Conservation (phyloP, 2,797 vertebrate genomes). For the Tangara arthus region DNA sequence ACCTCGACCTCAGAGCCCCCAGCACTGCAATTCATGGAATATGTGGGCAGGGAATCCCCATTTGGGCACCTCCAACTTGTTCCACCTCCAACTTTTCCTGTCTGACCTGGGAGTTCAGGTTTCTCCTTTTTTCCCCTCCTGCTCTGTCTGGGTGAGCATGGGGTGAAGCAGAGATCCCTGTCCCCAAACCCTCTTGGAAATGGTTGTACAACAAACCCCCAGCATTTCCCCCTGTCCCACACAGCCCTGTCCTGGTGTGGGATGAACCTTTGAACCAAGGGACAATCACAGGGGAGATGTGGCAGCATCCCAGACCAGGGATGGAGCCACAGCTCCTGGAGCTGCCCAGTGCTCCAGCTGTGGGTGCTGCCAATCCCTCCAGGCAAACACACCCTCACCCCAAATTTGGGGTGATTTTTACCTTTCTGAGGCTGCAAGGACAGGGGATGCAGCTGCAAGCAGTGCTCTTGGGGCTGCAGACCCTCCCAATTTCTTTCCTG, state of each 20-base stretch:
- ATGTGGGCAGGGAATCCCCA: neutral
- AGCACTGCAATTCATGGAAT: accelerated
- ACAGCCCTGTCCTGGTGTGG: neutral
- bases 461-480: neutral
- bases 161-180: neutral
- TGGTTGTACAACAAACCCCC: accelerated
- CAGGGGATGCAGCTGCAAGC: neutral
- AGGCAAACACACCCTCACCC: accelerated
- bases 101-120: neutral
- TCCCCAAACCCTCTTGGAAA: neutral
- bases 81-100: neutral
- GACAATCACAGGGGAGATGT: accelerated
- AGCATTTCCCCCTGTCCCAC: neutral
- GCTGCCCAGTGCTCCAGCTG: neutral
- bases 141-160: accelerated
- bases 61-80: neutral
- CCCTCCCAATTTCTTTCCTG: neutral
- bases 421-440: neutral
- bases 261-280: neutral
- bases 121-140: neutral
- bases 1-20: too few relatives aligned
- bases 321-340: neutral
- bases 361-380: neutral
- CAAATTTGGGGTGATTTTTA: neutral
- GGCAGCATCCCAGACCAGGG: accelerated